Evolutionary conservation across 2,113 vertebrate species (phyloP), one percentile per base, ranked within the genome.

Genomic region (Amphiprion ocellaris): DNA sequence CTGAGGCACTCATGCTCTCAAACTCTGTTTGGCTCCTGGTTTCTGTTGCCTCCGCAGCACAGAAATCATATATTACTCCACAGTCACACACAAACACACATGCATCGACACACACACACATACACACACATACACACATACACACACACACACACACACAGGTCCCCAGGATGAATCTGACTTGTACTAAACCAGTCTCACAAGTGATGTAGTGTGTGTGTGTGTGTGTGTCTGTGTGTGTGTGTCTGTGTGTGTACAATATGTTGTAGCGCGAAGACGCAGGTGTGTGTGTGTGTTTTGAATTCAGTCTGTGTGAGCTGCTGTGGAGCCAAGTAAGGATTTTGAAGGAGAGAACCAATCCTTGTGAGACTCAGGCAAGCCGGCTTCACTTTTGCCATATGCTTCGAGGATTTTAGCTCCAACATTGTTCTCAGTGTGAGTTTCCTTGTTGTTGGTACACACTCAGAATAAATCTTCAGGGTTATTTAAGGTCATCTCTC

Each of bases 391-490:
- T 79, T 82, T 71, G 78, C 72, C 78, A 82, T 82, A 88, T 81
- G 66, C 68, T 90, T 82, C 75, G 17, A 59, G 82, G 87, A 87
- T 89, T 90, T 89, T 11, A 67, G 61, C 74, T 81, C 53, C 16
- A 41, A 71, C 69, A 60, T 84, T 77, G 62, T 87, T 85, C 69
- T 54, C 69, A 49, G 37, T 77, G 73, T 76, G 83, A 68, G 62
- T 74, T 59, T 77, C 50, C 50, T 65, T 82, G 77, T 84, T 73
- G 66, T 69, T 76, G n/a, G 49, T 79, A 65, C 77, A 68, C 69
- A 79, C 77, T 60, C 67, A 12, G 26, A 74, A 70, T 82, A 85
- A 81, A 82, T 79, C 78, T 80, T 64, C 58, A 41, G 66, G 80
- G 80, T 87, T 76, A 58, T 85, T 70, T 62, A 24, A 90, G 83